phyloP scores from a whole-genome alignment of 2,113 vertebrate species.

The Periophthalmus modestus region DNA sequence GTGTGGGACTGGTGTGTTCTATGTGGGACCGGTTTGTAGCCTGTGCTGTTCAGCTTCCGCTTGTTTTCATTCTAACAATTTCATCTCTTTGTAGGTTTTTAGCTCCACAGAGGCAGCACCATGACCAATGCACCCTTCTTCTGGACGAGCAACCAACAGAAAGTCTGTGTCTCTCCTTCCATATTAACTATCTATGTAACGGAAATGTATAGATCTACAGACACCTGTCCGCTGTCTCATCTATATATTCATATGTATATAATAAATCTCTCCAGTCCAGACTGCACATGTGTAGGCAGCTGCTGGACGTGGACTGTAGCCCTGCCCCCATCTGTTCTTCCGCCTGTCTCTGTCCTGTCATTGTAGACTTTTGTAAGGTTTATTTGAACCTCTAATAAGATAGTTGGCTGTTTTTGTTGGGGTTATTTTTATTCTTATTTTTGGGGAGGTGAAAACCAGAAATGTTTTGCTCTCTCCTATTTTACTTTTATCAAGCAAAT shows the following conservation, averaged over 20 bases:
- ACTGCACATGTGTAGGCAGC: slow-evolving; percentile 58
- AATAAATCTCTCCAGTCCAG: slow-evolving; percentile 74
- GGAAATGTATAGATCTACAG: slow-evolving; percentile 78
- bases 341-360: slow-evolving; percentile 34
- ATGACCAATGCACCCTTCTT: slow-evolving; percentile 54
- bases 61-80: slow-evolving; percentile 35
- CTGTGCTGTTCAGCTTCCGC: not conserved
- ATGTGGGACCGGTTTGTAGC: not conserved
- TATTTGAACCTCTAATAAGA: slow-evolving; percentile 78
- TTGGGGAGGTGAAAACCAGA: slow-evolving; percentile 41
- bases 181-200: slow-evolving; percentile 81
- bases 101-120: slow-evolving; percentile 77
- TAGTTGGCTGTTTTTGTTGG: slow-evolving; percentile 44
- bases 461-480: slow-evolving; percentile 44
- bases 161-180: slow-evolving; percentile 74
- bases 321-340: slow-evolving; percentile 25
- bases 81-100: slow-evolving; percentile 78
- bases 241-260: slow-evolving; percentile 84
- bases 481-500: slow-evolving; percentile 57
- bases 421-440: slow-evolving; percentile 15
- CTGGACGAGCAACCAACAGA: slow-evolving; percentile 66
- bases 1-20: no score
- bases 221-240: slow-evolving; percentile 73
- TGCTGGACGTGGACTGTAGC: slow-evolving; percentile 76
- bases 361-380: slow-evolving; percentile 62